Evolutionary conservation across 2,113 vertebrate species (phyloP).

Genomic region (Penelope pileata): DNA sequence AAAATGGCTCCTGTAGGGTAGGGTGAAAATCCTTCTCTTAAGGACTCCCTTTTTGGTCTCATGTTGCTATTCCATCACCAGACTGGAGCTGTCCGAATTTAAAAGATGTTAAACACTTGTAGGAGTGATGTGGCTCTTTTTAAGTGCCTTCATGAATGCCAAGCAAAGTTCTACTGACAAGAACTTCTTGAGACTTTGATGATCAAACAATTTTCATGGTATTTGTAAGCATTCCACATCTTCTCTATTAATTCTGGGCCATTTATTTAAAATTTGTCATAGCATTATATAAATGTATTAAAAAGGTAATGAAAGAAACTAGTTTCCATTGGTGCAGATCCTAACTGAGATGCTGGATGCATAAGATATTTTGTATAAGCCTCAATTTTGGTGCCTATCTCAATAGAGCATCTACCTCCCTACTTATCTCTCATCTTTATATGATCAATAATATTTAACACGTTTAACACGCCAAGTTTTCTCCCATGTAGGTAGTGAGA

Average conservation of each 20-base stretch:
- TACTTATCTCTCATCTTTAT: not conserved
- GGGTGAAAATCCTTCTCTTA: not conserved
- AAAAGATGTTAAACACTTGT: not conserved
- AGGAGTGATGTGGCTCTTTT: not conserved
- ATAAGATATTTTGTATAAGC: not conserved
- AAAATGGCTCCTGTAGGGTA: not conserved
- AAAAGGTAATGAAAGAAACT: not conserved
- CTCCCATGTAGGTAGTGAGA: not conserved
- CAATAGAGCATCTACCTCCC: not conserved
- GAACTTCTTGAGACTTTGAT: not conserved
- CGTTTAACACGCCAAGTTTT: not conserved
- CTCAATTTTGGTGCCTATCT: not conserved
- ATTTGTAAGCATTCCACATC: not conserved
- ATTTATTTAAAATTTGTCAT: not conserved
- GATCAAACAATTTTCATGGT: not conserved
- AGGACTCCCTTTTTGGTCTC: not conserved
- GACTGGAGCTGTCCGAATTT: not conserved
- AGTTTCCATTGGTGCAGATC: not conserved
- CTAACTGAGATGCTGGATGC: not conserved
- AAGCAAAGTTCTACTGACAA: not conserved
- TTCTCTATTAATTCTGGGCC: not conserved
- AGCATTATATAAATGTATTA: not conserved
- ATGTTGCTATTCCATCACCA: not conserved
- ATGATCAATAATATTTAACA: fast-evolving
- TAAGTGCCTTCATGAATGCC: not conserved